Evolutionary conservation across 2,888 invertebrate species (phyloP), one percentile per base, ranked within the genome.

Genomic region (Fragum whitleyi): DNA sequence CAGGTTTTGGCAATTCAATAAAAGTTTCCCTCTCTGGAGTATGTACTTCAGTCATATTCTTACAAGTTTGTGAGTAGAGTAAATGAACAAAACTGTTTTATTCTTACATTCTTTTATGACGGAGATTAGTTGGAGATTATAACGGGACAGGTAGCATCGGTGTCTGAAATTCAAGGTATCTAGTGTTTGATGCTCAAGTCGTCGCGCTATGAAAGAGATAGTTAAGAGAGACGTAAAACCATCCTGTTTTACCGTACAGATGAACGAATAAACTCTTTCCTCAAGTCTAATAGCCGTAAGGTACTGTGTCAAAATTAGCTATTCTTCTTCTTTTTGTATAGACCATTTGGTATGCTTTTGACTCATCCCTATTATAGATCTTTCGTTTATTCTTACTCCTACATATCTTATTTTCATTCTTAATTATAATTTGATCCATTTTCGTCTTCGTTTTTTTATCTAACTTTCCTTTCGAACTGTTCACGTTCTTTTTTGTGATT

Each of bases 371-470:
- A 93, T 97, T 97, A 94, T 96, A 96, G 80, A 97, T 9, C 26
- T 47, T 69, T 51, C 51, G 95, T 90, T 95, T 95, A 79, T 97
- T 97, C 94, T 96, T 96, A 91, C 96, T 39, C 29, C 80, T 42
- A 19, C 53, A 47, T 19, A 76, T 77, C 47, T 81, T 81, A 21
- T 55, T 32, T 16, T 57, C 32, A 9, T 75, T 75, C 29, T 23
- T 79, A 11, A 59, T 29, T 19, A 28, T 51, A 62, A 70, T 71
- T 6, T 36, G 32, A 36, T 36, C 5, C 9, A 36, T 36, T 36
- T 36, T 36, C 32, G 32, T 36, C 32, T 36, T 9, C 32, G 32
- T 3, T 9, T 36, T 36, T n/a, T n/a, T n/a, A n/a, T n/a, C n/a
- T 36, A 36, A 36, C 32, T 36, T 36, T 36, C 9, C 9, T 9